Percentiles rank a stretch among this genome's conserved stretches.
Evolutionary conservation across 2,888 invertebrate genomes (phyloP).

Genomic region (Spodoptera picta): DNA sequence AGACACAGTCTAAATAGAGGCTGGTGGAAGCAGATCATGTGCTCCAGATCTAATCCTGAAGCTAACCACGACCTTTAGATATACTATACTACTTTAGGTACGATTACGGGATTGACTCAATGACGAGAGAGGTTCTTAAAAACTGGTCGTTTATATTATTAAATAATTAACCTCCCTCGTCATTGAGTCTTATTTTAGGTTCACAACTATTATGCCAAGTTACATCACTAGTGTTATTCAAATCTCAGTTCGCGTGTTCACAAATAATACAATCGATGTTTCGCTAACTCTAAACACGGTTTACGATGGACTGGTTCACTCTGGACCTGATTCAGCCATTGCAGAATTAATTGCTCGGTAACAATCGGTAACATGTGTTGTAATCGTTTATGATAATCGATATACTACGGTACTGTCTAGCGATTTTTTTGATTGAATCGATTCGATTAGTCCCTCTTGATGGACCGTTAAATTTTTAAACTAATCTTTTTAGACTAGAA

Average conservation of each 20-base stretch:
- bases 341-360: constrained; percentile 44
- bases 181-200: neutral
- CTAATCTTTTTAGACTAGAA: too few species aligned
- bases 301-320: constrained; percentile 50
- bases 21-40: too few species aligned
- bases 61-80: too few species aligned
- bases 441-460: neutral
- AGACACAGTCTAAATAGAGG: too few species aligned
- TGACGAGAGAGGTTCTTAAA: neutral
- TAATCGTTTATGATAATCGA: constrained; percentile 44
- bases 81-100: too few species aligned
- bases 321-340: constrained; percentile 38
- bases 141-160: too few species aligned
- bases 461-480: neutral
- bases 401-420: constrained; percentile 12
- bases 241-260: constrained; percentile 42
- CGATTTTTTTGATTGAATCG: constrained; percentile 3
- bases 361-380: constrained; percentile 46
- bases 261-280: constrained; percentile 47
- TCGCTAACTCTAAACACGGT: constrained; percentile 53
- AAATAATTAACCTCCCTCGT: too few species aligned
- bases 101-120: too few species aligned
- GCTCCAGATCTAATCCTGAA: too few species aligned
- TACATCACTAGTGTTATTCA: constrained; percentile 19
- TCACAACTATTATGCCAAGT: constrained; percentile 28